Evolutionary conservation across 2,797 vertebrate genomes (phyloP), one percentile per base, ranked within the genome.

Genomic region (Threskiornis aethiopicus): DNA sequence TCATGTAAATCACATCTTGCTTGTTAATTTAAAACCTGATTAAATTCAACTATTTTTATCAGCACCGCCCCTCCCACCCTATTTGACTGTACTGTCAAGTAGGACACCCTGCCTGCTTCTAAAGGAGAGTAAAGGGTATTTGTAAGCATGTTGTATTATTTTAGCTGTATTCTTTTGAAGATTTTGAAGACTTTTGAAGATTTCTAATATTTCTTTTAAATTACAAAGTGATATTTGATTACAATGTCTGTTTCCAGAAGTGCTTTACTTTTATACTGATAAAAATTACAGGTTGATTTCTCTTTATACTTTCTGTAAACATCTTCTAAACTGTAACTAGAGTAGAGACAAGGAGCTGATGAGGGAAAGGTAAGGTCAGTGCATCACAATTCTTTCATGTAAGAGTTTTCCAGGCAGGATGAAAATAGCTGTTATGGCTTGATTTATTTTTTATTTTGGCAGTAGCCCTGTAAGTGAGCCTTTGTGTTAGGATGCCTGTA

Each of bases 381-480:
- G 59, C 71, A 16, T 90, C 77, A 58, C 82, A 70, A 70, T 46
- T 52, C 77, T 81, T 95, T 77, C 84, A 75, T 0, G 0, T 75
- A 93, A 80, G 67, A 84, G 80, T 70, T 96, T 96, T 96, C 90
- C 87, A 91, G 69, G 77, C 51, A 86, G 58, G 24, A 66, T 78
- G 73, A 89, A 84, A 97, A 80, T 66, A 66, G 79, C 47, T 72
- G n/a, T 52, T 93, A 44, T 16, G n/a, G 41, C 35, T 92, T 65
- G 61, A 76, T 96, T 93, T 94, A 42, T 61, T 64, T 91, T 87
- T 85, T 90, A 88, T 93, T 96, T 91, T 86, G 76, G 81, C 55
- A 86, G 65, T 67, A 77, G 72, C 66, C 44, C 82, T 83, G 55
- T 54, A 47, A 95, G 62, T 73, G 55, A 95, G 77, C 66, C 57